Conservation (phyloP, 2,888 invertebrate species). For the Allacma fusca region DNA sequence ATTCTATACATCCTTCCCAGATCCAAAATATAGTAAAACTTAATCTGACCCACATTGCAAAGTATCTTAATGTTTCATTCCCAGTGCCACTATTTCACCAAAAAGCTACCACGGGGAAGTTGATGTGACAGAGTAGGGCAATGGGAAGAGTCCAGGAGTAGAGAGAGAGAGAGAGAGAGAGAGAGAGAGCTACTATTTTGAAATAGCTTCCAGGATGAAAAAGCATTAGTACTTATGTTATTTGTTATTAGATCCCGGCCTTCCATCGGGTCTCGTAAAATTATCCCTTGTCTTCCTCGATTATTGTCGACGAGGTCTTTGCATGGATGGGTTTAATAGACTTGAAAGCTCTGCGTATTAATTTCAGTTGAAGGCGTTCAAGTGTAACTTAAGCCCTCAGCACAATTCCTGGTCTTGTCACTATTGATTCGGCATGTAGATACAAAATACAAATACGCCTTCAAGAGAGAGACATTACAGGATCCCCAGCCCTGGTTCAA, state of each 20-base stretch:
- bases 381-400: constrained; percentile 16
- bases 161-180: too few relatives aligned
- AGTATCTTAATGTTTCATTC: constrained; percentile 1
- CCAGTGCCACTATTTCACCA: neutral
- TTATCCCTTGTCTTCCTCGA: neutral
- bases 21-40: neutral
- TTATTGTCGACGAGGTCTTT: constrained; percentile 4
- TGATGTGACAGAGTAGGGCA: too few relatives aligned
- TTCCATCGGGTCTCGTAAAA: neutral
- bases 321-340: constrained; percentile 11
- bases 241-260: too few relatives aligned
- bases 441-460: neutral
- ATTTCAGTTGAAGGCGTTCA: constrained; percentile 8
- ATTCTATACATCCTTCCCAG: neutral
- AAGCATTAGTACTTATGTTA: too few relatives aligned
- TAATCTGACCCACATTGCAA: neutral
- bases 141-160: too few relatives aligned
- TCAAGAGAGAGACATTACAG: too few relatives aligned
- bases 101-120: neutral
- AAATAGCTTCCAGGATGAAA: neutral
- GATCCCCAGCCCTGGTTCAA: too few relatives aligned
- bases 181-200: neutral
- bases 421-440: neutral
- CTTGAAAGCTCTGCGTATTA: constrained; percentile 11
- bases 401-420: constrained; percentile 11